Evolutionary conservation across 2,113 vertebrate genomes (phyloP).

Genomic region (Bubo blakistoni): DNA sequence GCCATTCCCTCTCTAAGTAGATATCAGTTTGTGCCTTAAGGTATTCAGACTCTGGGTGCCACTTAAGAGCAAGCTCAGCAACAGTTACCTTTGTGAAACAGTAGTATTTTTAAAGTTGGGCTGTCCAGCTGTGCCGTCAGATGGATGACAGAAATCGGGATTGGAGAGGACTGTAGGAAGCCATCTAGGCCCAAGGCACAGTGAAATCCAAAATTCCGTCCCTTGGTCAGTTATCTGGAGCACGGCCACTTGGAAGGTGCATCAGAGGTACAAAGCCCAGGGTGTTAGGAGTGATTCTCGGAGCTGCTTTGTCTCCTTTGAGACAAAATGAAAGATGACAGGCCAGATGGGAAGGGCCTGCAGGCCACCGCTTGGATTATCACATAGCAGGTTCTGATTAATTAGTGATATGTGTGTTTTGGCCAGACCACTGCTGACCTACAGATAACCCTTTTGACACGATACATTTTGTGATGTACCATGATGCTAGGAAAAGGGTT

Average conservation of each 20-base stretch:
- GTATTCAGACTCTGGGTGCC: neutral
- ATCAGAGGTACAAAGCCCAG: neutral
- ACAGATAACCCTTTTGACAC: neutral
- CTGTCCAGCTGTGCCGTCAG: neutral
- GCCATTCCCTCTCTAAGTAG: neutral
- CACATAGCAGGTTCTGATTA: neutral
- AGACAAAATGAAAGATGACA: neutral
- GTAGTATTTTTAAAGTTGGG: neutral
- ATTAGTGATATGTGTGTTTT: slow-evolving; percentile 17
- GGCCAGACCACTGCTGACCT: neutral
- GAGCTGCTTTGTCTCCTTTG: neutral
- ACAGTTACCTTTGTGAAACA: neutral
- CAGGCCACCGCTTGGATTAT: neutral
- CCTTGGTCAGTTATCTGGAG: neutral
- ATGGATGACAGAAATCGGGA: neutral
- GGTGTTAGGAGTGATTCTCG: neutral
- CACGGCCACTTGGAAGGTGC: neutral
- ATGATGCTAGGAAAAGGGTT: neutral
- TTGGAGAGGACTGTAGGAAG: neutral
- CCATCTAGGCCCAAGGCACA: neutral
- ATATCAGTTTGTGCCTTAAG: neutral
- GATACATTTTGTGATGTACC: fast-evolving
- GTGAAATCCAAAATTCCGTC: neutral
- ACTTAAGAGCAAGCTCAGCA: neutral
- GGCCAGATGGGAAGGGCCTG: neutral